phyloP scores from a whole-genome alignment of 53 echinoderm and acorn worm genomes.

The Mesocentrotus franciscanus region DNA sequence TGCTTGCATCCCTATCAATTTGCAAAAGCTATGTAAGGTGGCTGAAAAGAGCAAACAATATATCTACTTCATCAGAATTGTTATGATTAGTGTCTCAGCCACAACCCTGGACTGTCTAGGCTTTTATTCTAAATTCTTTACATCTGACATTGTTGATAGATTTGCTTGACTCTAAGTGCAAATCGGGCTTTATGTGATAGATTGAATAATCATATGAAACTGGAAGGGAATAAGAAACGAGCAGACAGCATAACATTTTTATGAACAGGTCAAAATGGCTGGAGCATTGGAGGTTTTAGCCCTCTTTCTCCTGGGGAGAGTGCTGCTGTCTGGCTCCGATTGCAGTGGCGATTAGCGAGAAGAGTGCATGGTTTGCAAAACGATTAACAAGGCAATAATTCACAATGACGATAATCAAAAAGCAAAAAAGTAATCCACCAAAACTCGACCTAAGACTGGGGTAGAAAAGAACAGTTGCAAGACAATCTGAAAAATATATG shows the following conservation, averaged over 20 bases:
- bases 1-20: neutral
- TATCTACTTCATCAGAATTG: neutral
- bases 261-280: neutral
- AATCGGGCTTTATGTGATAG: too few relatives aligned
- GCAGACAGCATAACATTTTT: neutral
- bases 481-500: too few relatives aligned
- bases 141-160: neutral
- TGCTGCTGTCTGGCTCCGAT: too few relatives aligned
- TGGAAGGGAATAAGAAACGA: neutral
- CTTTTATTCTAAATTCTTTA: neutral
- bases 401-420: too few relatives aligned
- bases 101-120: neutral
- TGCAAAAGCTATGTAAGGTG: neutral
- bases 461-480: too few relatives aligned
- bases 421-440: too few relatives aligned
- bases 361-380: too few relatives aligned
- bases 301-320: too few relatives aligned
- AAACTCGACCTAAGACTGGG: too few relatives aligned
- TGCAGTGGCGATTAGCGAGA: too few relatives aligned
- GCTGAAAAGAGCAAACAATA: neutral
- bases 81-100: neutral
- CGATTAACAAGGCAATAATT: too few relatives aligned
- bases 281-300: too few relatives aligned
- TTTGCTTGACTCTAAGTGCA: neutral
- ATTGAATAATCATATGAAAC: neutral